A percentile compares a stretch with the other conserved stretches of the same genome.
These are phyloP conservation scores for Potorous gilbertii DNA, from an alignment of 2,797 vertebrate genomes.

Conservation along the genomic window DNA sequence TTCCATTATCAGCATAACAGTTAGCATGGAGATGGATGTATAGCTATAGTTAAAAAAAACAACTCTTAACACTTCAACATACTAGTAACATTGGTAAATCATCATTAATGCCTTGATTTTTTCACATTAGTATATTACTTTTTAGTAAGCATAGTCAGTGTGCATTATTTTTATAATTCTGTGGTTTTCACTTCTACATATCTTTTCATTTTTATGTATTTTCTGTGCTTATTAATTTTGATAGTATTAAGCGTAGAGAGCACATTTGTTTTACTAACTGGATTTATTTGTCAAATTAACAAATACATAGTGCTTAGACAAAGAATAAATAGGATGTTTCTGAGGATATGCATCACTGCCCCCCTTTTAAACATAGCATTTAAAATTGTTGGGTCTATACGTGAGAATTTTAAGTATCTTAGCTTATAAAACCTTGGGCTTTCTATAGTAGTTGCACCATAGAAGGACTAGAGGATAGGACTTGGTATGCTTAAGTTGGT, in stretches of 20 bases:
- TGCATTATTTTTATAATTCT: neutral
- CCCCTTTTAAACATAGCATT: neutral
- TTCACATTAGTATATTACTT: neutral
- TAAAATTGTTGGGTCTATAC: neutral
- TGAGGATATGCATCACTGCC: neutral
- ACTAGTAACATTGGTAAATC: neutral
- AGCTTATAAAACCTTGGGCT: neutral
- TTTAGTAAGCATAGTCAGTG: neutral
- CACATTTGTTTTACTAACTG: slow-evolving; percentile 10
- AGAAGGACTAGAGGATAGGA: neutral
- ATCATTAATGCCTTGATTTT: neutral
- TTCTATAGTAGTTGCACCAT: neutral
- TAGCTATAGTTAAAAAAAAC: neutral
- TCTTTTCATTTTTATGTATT: neutral
- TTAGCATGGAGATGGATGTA: neutral
- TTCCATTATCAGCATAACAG: neutral
- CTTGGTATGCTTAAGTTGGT: slow-evolving; percentile 34
- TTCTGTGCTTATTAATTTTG: slow-evolving; percentile 4
- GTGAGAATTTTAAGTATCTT: neutral
- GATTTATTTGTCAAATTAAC: slow-evolving; percentile 27
- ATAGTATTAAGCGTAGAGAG: neutral
- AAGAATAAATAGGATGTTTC: neutral
- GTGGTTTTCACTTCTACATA: neutral
- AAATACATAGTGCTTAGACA: neutral
- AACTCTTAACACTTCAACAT: neutral